Conservation (phyloP, 2,888 invertebrate species). For the Caenorhabditis plicata region DNA sequence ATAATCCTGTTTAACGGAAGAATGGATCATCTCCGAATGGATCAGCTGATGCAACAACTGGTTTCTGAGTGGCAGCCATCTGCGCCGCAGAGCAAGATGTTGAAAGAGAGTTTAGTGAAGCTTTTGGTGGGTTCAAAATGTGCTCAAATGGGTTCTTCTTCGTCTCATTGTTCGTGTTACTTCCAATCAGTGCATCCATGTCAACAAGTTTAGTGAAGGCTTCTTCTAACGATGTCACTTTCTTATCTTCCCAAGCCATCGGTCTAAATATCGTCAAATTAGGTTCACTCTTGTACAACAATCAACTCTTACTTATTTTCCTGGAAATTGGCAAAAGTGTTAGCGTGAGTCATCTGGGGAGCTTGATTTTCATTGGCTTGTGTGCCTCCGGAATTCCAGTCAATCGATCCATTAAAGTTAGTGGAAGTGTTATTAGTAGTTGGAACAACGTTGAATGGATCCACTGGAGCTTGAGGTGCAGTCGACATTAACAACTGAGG, state of each 20-base stretch:
- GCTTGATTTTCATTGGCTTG: conserved; percentile 45
- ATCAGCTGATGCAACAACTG: conserved; percentile 23
- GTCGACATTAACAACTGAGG: conserved; percentile 1
- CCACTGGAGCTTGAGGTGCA: conserved; percentile 7
- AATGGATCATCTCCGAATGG: conserved; percentile 50
- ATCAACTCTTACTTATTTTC: conserved; percentile 19
- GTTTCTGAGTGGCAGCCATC: conserved; percentile 17
- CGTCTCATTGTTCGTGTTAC: conserved; percentile 35
- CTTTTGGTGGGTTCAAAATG: conserved; percentile 62
- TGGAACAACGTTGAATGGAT: conserved; percentile 18
- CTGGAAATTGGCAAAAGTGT: conserved; percentile 40
- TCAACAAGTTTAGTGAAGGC: conserved; percentile 64
- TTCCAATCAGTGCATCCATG: conserved; percentile 59
- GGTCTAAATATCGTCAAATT: not conserved
- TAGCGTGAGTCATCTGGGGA: conserved; percentile 32
- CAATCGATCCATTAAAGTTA: conserved; percentile 5
- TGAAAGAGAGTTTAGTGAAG: conserved; percentile 35
- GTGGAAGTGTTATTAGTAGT: not conserved
- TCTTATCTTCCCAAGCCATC: conserved; percentile 43
- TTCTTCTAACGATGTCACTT: conserved; percentile 59
- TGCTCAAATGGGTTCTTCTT: conserved; percentile 64
- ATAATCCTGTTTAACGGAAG: conserved; percentile 43
- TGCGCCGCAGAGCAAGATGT: conserved; percentile 28
- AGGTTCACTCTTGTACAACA: no score
- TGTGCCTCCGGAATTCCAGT: conserved; percentile 23